phyloP scores from a whole-genome alignment of 2,797 vertebrate genomes.

The Lemur catta region DNA sequence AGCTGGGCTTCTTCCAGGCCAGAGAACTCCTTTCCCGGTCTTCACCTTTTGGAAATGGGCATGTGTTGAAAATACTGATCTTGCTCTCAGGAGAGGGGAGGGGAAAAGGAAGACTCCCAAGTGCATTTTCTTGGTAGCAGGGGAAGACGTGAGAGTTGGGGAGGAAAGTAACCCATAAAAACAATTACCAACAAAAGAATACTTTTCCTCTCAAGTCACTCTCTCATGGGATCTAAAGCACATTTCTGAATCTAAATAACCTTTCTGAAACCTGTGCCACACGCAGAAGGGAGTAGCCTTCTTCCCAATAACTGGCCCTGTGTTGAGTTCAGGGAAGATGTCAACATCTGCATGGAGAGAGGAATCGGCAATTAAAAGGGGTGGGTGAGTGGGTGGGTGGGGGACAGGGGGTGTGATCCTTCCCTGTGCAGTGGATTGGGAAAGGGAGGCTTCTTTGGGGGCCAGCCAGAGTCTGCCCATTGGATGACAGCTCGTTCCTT shows the following conservation, averaged over 20 bases:
- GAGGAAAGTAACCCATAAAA: not conserved
- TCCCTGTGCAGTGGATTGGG: constrained; percentile 45
- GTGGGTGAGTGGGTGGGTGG: constrained; percentile 45
- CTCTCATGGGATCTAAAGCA: not conserved
- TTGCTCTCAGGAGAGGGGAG: not conserved
- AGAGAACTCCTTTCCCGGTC: not conserved
- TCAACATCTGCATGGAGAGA: constrained; percentile 29
- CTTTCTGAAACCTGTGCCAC: not conserved
- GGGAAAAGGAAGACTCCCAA: not conserved
- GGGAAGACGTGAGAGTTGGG: not conserved
- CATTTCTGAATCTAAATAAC: not conserved
- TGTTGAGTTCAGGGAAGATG: not conserved
- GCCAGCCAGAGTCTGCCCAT: constrained; percentile 68
- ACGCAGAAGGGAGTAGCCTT: not conserved
- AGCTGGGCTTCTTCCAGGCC: not conserved
- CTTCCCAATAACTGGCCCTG: not conserved
- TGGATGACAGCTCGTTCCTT: constrained; percentile 73
- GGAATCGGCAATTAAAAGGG: not conserved
- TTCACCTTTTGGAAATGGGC: not conserved
- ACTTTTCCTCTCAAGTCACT: constrained; percentile 1
- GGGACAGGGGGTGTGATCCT: not conserved
- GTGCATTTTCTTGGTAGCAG: not conserved
- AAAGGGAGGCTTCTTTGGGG: constrained; percentile 72
- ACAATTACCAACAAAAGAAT: not conserved
- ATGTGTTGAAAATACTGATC: not conserved